phyloP scores from a whole-genome alignment of 2,113 vertebrate genomes.

The Lagopus muta region DNA sequence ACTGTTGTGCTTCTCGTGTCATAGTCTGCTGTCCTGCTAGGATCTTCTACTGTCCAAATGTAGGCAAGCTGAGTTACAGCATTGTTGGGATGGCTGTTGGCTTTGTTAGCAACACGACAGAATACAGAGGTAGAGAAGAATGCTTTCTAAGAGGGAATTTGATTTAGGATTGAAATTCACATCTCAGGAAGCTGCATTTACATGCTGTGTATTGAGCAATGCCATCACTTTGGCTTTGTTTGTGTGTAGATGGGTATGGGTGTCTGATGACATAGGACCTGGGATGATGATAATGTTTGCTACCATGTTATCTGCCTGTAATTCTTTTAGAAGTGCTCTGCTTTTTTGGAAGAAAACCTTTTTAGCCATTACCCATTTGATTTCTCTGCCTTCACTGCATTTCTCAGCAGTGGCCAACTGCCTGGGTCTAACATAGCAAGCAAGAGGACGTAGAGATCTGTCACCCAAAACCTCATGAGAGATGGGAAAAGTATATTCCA shows the following conservation, averaged over 20 bases:
- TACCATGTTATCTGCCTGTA: neutral
- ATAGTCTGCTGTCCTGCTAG: neutral
- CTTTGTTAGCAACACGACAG: neutral
- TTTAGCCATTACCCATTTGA: neutral
- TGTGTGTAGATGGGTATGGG: neutral
- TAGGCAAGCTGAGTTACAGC: neutral
- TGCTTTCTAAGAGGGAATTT: neutral
- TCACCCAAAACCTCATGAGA: neutral
- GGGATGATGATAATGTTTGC: neutral
- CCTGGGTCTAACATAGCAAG: neutral
- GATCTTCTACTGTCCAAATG: neutral
- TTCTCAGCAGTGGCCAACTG: neutral
- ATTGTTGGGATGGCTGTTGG: neutral
- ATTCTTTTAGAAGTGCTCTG: neutral
- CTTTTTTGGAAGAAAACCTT: neutral
- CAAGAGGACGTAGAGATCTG: neutral
- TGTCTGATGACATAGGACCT: neutral
- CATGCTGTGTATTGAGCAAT: accelerated
- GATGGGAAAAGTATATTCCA: neutral
- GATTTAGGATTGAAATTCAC: neutral
- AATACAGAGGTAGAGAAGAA: neutral
- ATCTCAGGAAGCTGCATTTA: neutral
- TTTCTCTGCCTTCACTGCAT: neutral
- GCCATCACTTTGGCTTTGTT: neutral
- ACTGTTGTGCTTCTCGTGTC: neutral